phyloP scores from a whole-genome alignment of 1,140 invertebrate species.

The Diploscapter pachys region DNA sequence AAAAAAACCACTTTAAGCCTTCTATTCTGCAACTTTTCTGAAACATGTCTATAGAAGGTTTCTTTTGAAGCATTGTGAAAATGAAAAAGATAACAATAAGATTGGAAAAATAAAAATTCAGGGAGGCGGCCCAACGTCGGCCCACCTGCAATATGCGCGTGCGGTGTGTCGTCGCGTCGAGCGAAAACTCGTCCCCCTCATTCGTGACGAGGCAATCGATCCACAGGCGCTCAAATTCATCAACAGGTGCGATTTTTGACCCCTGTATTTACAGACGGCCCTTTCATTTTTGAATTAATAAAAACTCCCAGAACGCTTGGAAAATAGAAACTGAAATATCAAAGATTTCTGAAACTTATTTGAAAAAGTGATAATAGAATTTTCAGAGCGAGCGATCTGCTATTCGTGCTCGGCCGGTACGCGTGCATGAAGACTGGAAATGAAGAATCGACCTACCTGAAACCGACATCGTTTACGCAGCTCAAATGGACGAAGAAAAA shows the following conservation, averaged over 20 bases:
- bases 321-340: neutral
- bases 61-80: too few species aligned
- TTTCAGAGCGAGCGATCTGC: constrained; percentile 39
- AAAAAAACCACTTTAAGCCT: neutral
- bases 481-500: constrained; percentile 24
- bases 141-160: constrained; percentile 33
- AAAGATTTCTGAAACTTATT: neutral
- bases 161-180: constrained; percentile 36
- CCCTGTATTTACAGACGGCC: neutral
- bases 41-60: neutral
- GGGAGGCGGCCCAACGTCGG: constrained; percentile 35
- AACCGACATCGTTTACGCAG: constrained; percentile 25
- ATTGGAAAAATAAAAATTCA: constrained; percentile 1
- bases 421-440: constrained; percentile 33
- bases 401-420: constrained; percentile 41
- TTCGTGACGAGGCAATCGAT: constrained; percentile 37
- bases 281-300: neutral
- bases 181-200: constrained; percentile 31
- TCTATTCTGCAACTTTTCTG: neutral
- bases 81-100: too few species aligned
- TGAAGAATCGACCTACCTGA: constrained; percentile 33
- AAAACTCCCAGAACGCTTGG: neutral
- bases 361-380: neutral
- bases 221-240: constrained; percentile 39
- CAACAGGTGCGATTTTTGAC: constrained; percentile 23